Base-by-base conservation (phyloP, 2,797 vertebrate genomes). In the Melanotaenia pygmaea region DNA sequence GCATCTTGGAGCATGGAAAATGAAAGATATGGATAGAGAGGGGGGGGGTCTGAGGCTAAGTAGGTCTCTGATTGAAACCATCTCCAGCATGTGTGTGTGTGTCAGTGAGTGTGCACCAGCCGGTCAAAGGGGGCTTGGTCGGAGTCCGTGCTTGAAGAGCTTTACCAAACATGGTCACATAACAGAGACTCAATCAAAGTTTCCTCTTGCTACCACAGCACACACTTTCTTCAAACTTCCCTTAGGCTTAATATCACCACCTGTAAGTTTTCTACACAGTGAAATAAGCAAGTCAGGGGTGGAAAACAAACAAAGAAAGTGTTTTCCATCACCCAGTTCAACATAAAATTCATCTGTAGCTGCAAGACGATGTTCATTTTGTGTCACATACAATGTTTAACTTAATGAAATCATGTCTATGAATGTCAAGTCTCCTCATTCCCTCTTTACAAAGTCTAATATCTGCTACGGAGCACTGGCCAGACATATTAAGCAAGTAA, bases 131-230 rank as follows among this genome's bases (percentile, higher is more conserved):
- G 86, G 90, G 88, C 85, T 91, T 86, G 89, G 85, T 91, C 87
- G 86, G 83, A 86, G 85, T 77, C 85, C 35, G 64, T 74, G 88
- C 81, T 78, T 82, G 85, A 74, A 84, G 79, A 89, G 88, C 88
- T 94, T 95, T 94, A 95, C 95, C 94, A 95, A 95, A 95, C 92
- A 95, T 95, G 95, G 95, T 95, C 94, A 95, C 91, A 64, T 86
- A 92, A 88, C 89, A 82, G 88, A 89, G 91, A 68, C 88, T 91
- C 83, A 82, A 83, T 90, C 85, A 93, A 88, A 85, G 72, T 76
- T 82, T 83, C 71, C 76, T 66, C 83, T n/a, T 47, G 80, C 89
- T 85, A 82, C 90, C 64, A 56, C 81, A 59, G 73, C 75, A 14
- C 79, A 67, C 82, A 56, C 34, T 74, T 65, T 32, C 0, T 20